Evolutionary conservation across 2,888 invertebrate genomes (phyloP).

Genomic region (Brassicogethes aeneus): DNA sequence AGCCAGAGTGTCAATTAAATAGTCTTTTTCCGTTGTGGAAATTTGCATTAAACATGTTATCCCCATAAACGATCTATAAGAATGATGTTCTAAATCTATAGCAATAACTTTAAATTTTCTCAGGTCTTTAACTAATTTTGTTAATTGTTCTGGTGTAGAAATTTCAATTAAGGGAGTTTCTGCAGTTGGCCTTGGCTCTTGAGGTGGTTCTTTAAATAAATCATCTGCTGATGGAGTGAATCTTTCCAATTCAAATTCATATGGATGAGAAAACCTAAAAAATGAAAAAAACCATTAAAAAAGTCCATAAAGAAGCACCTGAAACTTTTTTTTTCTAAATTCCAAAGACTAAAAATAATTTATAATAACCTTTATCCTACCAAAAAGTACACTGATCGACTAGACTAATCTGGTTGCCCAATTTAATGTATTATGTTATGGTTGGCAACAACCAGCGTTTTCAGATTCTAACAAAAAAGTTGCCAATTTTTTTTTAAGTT

Average conservation of each 20-base stretch:
- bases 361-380: too few species aligned
- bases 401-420: too few species aligned
- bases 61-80: slow-evolving; percentile 85
- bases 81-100: slow-evolving; percentile 90
- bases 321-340: too few species aligned
- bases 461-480: too few species aligned
- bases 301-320: too few species aligned
- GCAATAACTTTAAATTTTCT: slow-evolving; percentile 64
- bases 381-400: too few species aligned
- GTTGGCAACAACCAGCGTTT: too few species aligned
- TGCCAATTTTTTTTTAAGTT: too few species aligned
- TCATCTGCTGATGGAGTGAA: slow-evolving; percentile 52
- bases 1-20: slow-evolving; percentile 78
- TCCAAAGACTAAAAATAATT: too few species aligned
- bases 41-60: slow-evolving; percentile 95
- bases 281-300: too few species aligned
- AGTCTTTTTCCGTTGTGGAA: slow-evolving; percentile 74
- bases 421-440: too few species aligned
- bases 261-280: slow-evolving; percentile 88
- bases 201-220: slow-evolving; percentile 38
- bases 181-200: slow-evolving; percentile 43
- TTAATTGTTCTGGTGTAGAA: slow-evolving; percentile 54
- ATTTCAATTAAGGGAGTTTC: slow-evolving; percentile 63
- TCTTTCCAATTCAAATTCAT: slow-evolving; percentile 71
- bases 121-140: slow-evolving; percentile 58